These are phyloP conservation scores for Megalurothrips usitatus DNA, from an alignment of 2,888 invertebrate genomes.

Conservation along the genomic window DNA sequence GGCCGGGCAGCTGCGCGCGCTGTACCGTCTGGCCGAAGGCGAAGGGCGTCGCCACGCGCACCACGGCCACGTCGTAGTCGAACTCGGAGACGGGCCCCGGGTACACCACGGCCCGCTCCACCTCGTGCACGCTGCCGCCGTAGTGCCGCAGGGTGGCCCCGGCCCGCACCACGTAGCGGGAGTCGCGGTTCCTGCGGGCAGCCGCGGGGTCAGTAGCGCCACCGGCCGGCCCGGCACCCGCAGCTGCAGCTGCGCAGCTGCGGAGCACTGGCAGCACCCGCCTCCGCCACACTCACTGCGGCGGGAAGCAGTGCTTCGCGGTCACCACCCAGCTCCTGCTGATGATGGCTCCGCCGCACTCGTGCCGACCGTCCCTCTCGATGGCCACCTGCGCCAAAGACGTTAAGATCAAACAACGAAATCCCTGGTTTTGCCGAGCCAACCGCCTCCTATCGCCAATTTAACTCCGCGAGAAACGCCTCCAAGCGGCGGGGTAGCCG, in stretches of 20 bases:
- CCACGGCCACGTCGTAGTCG: slow-evolving; percentile 8
- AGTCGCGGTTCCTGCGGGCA: background rate
- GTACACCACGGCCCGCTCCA: background rate
- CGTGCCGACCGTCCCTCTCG: background rate
- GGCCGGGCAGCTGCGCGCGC: background rate
- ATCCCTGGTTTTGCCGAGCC: no score
- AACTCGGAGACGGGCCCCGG: background rate
- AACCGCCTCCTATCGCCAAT: no score
- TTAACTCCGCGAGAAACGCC: no score
- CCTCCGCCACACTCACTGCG: background rate
- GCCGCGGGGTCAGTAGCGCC: background rate
- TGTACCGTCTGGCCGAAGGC: background rate
- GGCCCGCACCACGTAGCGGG: background rate
- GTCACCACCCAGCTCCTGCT: background rate
- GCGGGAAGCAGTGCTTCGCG: background rate
- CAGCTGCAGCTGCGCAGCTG: no score
- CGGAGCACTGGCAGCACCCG: background rate
- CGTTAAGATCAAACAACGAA: background rate
- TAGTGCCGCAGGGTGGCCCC: background rate
- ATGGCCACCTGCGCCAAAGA: background rate
- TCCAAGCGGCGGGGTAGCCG: no score
- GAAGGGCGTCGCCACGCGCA: background rate
- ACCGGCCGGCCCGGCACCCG: background rate
- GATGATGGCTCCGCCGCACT: slow-evolving; percentile 4
- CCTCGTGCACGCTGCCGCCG: slow-evolving; percentile 9